These are phyloP conservation scores for Aptenodytes patagonicus DNA, from an alignment of 2,113 vertebrate species.

Conservation along the genomic window DNA sequence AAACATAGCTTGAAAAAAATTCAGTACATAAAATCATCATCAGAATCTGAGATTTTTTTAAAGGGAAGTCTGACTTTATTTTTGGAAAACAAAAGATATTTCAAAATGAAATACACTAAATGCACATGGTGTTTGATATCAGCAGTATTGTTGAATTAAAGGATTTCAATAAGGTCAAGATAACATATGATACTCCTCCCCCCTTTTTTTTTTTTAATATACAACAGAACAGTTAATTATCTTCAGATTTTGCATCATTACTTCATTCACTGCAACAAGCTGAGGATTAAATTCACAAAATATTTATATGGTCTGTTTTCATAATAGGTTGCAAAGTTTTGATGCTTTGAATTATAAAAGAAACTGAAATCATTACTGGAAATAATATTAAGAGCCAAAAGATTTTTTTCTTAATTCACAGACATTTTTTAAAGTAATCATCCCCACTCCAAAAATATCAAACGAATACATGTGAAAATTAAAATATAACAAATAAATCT, in stretches of 20 bases:
- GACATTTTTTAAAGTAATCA: not conserved
- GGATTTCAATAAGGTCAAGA: not conserved
- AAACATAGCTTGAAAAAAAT: not conserved
- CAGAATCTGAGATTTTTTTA: not conserved
- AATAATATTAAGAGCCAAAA: not conserved
- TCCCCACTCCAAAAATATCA: not conserved
- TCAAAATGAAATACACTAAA: not conserved
- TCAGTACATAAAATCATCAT: not conserved
- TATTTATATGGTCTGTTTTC: not conserved
- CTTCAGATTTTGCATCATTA: not conserved
- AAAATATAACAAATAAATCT: not conserved
- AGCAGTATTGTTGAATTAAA: not conserved
- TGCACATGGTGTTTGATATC: not conserved
- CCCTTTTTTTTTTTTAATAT: not conserved
- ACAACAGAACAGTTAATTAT: not conserved
- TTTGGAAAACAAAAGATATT: not conserved
- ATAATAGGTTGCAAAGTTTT: not conserved
- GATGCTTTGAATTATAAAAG: not conserved
- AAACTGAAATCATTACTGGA: not conserved
- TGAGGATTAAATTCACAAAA: not conserved
- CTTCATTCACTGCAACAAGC: not conserved
- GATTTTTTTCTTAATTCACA: not conserved
- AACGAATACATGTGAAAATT: not conserved
- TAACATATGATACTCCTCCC: fast-evolving
- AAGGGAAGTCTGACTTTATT: not conserved